These are phyloP conservation scores for Acrobeloides nanus DNA, from an alignment of 2,888 invertebrate species.

Conservation along the genomic window DNA sequence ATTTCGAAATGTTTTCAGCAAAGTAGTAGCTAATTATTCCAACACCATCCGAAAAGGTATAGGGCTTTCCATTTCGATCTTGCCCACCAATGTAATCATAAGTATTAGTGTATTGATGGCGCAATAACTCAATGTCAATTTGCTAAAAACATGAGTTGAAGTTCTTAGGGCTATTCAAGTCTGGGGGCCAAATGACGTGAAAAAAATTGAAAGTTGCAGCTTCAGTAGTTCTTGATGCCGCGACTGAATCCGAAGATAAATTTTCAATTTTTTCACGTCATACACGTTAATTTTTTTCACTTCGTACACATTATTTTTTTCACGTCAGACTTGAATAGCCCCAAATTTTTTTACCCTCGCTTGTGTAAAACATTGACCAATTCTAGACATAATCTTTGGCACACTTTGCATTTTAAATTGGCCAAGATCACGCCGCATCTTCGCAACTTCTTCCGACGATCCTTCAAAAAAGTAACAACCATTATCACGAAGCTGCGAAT, in stretches of 20 bases:
- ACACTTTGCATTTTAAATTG: constrained; percentile 37
- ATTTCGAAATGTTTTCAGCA: constrained; percentile 9
- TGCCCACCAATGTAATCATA: constrained; percentile 20
- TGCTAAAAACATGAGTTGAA: no score
- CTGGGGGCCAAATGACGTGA: no score
- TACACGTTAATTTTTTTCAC: no score
- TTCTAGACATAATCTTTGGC: constrained; percentile 54
- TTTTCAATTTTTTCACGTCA: no score
- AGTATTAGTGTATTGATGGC: constrained; percentile 9
- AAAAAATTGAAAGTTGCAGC: no score
- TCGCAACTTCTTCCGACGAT: constrained; percentile 13
- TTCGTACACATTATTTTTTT: no score
- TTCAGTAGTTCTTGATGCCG: no score
- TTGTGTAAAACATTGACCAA: constrained; percentile 56
- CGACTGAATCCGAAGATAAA: constrained; percentile 12
- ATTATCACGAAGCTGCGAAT: constrained; percentile 50
- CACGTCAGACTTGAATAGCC: no score
- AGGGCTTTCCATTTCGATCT: constrained; percentile 18
- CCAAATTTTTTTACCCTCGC: constrained; percentile 29
- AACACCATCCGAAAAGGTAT: constrained; percentile 49
- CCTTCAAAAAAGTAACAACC: constrained; percentile 44
- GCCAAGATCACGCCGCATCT: constrained; percentile 43
- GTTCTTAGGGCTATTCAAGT: constrained; percentile 3
- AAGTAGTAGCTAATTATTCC: constrained; percentile 22
- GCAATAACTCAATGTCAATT: constrained; percentile 14